These are phyloP conservation scores for Strigamia maritima DNA, from an alignment of 2,888 invertebrate genomes.

Conservation along the genomic window DNA sequence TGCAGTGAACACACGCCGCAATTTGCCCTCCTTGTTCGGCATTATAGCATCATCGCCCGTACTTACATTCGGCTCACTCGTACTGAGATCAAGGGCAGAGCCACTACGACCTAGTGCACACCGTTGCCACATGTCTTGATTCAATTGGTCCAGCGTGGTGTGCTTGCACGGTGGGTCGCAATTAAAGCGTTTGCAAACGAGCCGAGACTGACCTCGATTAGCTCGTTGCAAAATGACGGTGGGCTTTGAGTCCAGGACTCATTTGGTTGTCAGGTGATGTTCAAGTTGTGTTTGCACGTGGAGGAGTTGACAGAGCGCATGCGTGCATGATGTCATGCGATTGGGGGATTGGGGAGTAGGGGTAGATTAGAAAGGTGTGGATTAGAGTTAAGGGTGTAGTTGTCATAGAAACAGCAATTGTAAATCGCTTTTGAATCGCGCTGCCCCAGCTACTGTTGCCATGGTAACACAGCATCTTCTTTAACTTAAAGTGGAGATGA, in stretches of 20 bases:
- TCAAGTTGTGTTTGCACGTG: slow-evolving; percentile 6
- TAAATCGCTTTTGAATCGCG: background rate
- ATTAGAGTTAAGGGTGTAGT: slow-evolving; percentile 26
- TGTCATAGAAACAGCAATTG: slow-evolving; percentile 26
- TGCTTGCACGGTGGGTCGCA: background rate
- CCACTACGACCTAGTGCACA: background rate
- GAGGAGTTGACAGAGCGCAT: background rate
- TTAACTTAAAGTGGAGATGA: slow-evolving; percentile 10
- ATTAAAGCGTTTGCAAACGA: background rate
- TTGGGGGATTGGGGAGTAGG: slow-evolving; percentile 22
- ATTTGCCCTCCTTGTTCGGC: slow-evolving; percentile 46
- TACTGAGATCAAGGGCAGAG: background rate
- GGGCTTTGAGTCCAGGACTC: slow-evolving; percentile 1
- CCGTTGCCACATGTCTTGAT: background rate
- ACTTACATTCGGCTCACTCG: slow-evolving; percentile 9
- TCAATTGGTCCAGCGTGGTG: background rate
- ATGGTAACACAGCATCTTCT: slow-evolving; percentile 9
- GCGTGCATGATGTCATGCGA: slow-evolving; percentile 26
- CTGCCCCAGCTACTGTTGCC: slow-evolving; percentile 17
- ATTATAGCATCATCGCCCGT: background rate
- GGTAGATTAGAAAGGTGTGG: slow-evolving; percentile 28
- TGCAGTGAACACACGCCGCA: slow-evolving; percentile 51
- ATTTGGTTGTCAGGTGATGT: slow-evolving; percentile 32
- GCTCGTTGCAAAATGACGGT: background rate
- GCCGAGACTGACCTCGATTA: background rate